Evolutionary conservation across 1,140 invertebrate species (phyloP).

Genomic region (Drosophila albomicans): DNA sequence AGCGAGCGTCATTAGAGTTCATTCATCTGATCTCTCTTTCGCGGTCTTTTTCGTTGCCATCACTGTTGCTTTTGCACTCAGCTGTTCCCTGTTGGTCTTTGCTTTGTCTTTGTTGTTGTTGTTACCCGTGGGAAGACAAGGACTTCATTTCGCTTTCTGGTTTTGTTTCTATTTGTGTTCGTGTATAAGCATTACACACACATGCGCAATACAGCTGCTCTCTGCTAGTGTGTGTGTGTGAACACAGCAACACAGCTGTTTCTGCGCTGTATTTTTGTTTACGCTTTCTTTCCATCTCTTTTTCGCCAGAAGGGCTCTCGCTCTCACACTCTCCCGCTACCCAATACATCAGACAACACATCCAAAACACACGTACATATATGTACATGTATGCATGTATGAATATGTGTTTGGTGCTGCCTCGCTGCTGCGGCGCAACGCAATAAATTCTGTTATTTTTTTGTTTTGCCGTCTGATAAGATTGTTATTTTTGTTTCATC

Average conservation of each 20-base stretch:
- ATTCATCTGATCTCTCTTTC: conserved; percentile 51
- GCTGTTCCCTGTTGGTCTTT: conserved; percentile 55
- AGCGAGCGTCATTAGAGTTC: conserved; percentile 38
- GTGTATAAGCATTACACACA: conserved; percentile 6
- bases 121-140: conserved; percentile 23
- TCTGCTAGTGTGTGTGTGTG: conserved; percentile 58
- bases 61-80: conserved; percentile 42
- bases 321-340: conserved; percentile 21
- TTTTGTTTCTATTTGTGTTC: conserved; percentile 47
- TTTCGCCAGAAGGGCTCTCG: conserved; percentile 8
- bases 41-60: neutral
- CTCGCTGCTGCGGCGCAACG: conserved; percentile 51
- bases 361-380: no score
- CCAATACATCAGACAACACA: neutral
- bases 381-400: neutral
- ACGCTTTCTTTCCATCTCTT: conserved; percentile 32
- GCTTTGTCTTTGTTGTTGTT: neutral
- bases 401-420: neutral
- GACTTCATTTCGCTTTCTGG: conserved; percentile 48
- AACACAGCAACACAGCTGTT: conserved; percentile 52
- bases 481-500: conserved; percentile 58
- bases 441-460: conserved; percentile 71
- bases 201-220: conserved; percentile 48
- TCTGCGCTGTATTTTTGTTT: conserved; percentile 67
- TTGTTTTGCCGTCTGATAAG: conserved; percentile 62